These are phyloP conservation scores for Eumerus sabulonum DNA, from an alignment of 2,888 invertebrate species.

Conservation along the genomic window DNA sequence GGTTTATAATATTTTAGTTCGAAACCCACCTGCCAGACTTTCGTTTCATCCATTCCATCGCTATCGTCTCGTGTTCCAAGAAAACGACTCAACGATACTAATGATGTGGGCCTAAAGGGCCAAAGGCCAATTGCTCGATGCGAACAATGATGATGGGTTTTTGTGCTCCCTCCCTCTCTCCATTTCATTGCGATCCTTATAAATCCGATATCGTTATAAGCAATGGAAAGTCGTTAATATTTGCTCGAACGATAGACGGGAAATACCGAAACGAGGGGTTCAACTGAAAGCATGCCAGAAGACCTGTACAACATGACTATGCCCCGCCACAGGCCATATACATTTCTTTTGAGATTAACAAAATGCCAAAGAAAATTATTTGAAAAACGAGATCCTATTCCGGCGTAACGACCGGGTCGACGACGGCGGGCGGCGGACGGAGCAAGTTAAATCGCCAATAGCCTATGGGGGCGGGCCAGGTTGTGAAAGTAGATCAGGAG, in stretches of 20 bases:
- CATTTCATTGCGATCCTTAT: constrained; percentile 56
- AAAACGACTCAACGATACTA: constrained; percentile 16
- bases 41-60: too few species aligned
- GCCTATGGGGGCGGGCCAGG: constrained; percentile 5
- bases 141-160: constrained; percentile 42
- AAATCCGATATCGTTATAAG: constrained; percentile 48
- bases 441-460: constrained; percentile 40
- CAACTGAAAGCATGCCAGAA: not conserved
- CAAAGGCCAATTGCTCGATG: constrained; percentile 18
- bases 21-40: not conserved
- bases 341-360: constrained; percentile 44
- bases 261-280: not conserved
- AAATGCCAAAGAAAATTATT: constrained; percentile 49
- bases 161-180: too few species aligned
- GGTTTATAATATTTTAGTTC: not conserved
- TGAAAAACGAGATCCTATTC: constrained; percentile 52
- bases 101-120: constrained; percentile 41
- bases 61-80: too few species aligned
- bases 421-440: too few species aligned
- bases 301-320: not conserved
- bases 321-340: constrained; percentile 24
- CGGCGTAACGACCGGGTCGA: constrained; percentile 10
- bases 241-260: constrained; percentile 27
- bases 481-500: constrained; percentile 12
- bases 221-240: constrained; percentile 51